phyloP scores from a whole-genome alignment of 2,888 invertebrate genomes.

The Drosophila infuscata region DNA sequence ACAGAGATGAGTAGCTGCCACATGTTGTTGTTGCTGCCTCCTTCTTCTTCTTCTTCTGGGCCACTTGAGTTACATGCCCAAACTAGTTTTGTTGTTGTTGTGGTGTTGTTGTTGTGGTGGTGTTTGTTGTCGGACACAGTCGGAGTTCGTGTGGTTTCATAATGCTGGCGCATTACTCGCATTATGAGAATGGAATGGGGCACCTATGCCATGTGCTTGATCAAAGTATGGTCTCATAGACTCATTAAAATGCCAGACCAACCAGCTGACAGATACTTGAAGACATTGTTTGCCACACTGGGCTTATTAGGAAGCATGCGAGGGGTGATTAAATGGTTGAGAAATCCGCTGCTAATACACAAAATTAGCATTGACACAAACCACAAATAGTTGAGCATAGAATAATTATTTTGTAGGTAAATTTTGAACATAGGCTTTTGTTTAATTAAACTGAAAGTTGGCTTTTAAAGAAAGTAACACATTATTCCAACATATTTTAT shows the following conservation, averaged over 20 bases:
- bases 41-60: conserved; percentile 2
- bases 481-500: neutral
- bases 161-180: conserved; percentile 59
- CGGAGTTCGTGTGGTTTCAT: conserved; percentile 68
- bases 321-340: neutral
- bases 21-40: conserved; percentile 19
- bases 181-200: conserved; percentile 23
- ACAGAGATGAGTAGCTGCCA: conserved; percentile 27
- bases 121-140: conserved; percentile 13
- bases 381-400: neutral
- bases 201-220: conserved; percentile 47
- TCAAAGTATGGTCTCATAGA: conserved; percentile 25
- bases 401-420: neutral
- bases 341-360: neutral
- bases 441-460: too few species aligned
- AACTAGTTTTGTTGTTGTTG: conserved; percentile 26
- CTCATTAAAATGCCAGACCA: conserved; percentile 54
- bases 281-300: conserved; percentile 22
- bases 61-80: conserved; percentile 57
- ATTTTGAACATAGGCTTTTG: neutral
- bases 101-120: conserved; percentile 6
- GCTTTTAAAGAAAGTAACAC: too few species aligned
- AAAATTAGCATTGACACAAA: neutral
- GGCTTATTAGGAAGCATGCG: neutral
- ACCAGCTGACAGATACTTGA: conserved; percentile 49